Evolutionary conservation across 2,113 vertebrate genomes (phyloP), one percentile per base, ranked within the genome.

Genomic region (Galeopterus variegatus): DNA sequence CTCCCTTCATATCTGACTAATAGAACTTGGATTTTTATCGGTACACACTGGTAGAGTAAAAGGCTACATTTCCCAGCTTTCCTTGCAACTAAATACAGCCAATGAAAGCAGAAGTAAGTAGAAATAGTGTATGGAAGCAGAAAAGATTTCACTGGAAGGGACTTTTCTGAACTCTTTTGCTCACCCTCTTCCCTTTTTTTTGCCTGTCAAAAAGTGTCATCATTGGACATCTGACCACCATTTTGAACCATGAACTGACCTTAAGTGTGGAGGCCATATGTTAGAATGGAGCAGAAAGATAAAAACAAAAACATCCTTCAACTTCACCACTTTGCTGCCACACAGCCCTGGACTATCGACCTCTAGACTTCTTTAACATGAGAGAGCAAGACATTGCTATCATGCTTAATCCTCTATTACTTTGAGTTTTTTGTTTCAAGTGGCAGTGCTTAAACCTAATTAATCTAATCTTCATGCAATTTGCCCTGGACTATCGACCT

Each of bases 371-470:
- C 79, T 88, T 84, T 58, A 85, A 86, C 33, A 36, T 3, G 3
- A 56, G 14, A 50, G 9, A 86, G 18, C 18, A 50, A 76, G 36
- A 76, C 4, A 45, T 26, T 41, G 41, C 3, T 45, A 50, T 52
- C 23, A 45, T 13, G 17, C 4, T 18, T 33, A 79, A 52, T 28
- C 11, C 50, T 69, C 13, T 45, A 17, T 67, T 41, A 76, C 65
- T 70, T 77, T 76, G 69, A 31, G 17, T 77, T 79, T 82, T 67
- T 62, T 97, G 8, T 82, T 93, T 28, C n/a, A 92, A 80, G 52
- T 65, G 75, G 41, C 28, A 90, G 24, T 69, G 76, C 1, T 28
- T 54, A 95, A 91, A 6, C 7, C 12, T 36, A 65, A 93, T 81
- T 56, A 65, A 73, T 33, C 70, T 21, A 82, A 91, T 60, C 45